Percentiles rank a stretch among this genome's conserved stretches.
These are phyloP conservation scores for Ctena decussata DNA, from an alignment of 2,888 invertebrate species.

Conservation along the genomic window DNA sequence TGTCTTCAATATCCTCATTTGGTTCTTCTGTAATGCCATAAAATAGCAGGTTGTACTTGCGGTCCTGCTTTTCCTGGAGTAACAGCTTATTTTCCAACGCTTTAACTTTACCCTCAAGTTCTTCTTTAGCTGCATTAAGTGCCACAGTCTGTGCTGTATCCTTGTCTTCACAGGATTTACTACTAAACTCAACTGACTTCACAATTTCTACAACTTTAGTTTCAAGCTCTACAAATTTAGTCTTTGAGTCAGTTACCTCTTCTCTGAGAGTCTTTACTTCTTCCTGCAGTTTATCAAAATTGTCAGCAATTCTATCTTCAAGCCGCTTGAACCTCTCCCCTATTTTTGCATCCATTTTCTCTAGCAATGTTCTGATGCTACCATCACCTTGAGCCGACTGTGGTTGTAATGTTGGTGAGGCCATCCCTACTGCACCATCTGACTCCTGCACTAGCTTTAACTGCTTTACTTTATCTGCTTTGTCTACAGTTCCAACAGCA, in stretches of 20 bases:
- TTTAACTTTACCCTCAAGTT: not conserved
- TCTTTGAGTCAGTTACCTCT: not conserved
- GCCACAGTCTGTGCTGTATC: not conserved
- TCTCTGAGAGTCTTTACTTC: too few relatives aligned
- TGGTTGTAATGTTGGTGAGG: not conserved
- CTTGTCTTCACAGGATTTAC: not conserved
- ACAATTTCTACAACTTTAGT: not conserved
- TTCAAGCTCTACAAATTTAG: not conserved
- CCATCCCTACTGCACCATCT: not conserved
- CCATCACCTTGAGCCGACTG: too few relatives aligned
- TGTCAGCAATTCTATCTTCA: too few relatives aligned
- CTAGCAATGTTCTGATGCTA: too few relatives aligned
- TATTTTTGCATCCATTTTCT: too few relatives aligned
- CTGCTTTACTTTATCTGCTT: not conserved
- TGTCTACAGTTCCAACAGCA: not conserved
- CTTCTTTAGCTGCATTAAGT: not conserved
- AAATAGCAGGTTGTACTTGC: not conserved
- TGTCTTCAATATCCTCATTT: not conserved
- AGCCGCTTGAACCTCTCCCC: too few relatives aligned
- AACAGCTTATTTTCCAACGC: not conserved
- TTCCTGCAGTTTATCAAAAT: too few relatives aligned
- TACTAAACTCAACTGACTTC: not conserved
- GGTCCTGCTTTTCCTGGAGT: not conserved
- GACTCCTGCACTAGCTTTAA: not conserved
- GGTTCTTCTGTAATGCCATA: not conserved